Evolutionary conservation across 2,888 invertebrate species (phyloP).

Genomic region (Zhuqinia jingwanae): DNA sequence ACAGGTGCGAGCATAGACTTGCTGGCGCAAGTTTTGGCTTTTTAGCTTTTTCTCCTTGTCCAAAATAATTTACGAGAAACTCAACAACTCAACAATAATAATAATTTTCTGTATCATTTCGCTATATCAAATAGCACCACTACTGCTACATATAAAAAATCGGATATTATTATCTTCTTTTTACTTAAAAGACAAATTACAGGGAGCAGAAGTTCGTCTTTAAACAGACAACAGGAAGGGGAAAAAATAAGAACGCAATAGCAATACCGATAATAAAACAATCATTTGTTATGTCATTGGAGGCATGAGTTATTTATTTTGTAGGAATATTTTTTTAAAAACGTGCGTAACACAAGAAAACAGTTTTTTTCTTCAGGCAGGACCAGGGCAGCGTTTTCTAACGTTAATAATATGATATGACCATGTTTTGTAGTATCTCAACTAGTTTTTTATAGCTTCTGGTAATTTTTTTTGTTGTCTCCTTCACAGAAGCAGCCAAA

Average conservation of each 20-base stretch:
- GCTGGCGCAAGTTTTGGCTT: conserved; percentile 18
- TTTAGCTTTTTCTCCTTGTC: conserved; percentile 14
- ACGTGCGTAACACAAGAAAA: conserved; percentile 32
- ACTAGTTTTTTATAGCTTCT: conserved; percentile 22
- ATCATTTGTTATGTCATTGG: conserved; percentile 36
- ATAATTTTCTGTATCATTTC: conserved; percentile 16
- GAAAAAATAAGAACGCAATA: too few relatives aligned
- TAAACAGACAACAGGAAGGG: neutral
- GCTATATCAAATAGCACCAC: too few relatives aligned
- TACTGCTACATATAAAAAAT: neutral
- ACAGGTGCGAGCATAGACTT: conserved; percentile 58
- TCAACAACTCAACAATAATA: conserved; percentile 1
- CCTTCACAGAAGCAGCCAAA: too few relatives aligned
- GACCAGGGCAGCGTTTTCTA: neutral
- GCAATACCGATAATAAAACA: conserved; percentile 27
- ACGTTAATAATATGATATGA: neutral
- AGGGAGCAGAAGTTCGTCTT: neutral
- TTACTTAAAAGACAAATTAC: conserved; percentile 6
- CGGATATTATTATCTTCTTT: neutral
- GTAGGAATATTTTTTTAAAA: neutral
- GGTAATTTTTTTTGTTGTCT: conserved; percentile 26
- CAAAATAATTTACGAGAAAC: conserved; percentile 32
- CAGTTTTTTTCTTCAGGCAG: neutral
- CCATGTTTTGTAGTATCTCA: neutral
- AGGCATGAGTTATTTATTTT: conserved; percentile 28